Evolutionary conservation across 2,888 invertebrate species (phyloP), one percentile per base, ranked within the genome.

Genomic region (Micoletzkya japonica): DNA sequence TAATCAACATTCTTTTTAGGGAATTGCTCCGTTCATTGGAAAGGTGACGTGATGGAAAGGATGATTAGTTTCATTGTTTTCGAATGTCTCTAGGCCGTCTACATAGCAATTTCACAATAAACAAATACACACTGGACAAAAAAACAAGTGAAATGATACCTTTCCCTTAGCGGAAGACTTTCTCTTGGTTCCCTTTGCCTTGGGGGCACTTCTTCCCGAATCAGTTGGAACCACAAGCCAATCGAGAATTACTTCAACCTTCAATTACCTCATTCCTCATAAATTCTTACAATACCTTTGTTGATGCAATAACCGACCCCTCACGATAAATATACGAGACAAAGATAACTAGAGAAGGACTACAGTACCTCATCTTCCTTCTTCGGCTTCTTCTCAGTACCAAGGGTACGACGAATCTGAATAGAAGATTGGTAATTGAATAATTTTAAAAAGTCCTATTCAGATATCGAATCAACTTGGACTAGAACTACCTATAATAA

Each of bases 371-470:
- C 64, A 1, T 66, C 64, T 7, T 66, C 54, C 37, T 66, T 66
- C 37, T 17, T 14, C 10, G 36, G 37, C 3, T 1, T 26, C 14
- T n/a, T 17, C 2, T 4, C 36, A 14, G 54, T 24, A 32, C 64
- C 64, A 20, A 66, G 54, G n/a, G 54, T 26, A 20, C 64, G 54
- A 4, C 64, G 64, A 24, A 36, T n/a, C 64, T 66, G 37, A n/a
- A 57, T 28, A 30, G 10, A 26, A 7, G 30, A n/a, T 4, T 14
- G 26, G 6, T 30, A 14, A 57, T 30, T 57, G 7, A 17, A 57
- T 14, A 57, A n/a, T 32, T 7, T 57, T 32, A 17, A 14, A 61
- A 44, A 44, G n/a, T n/a, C 24, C 6, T 39, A 20, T 37, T 14
- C 4, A 26, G 6, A 57, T 32, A 17, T 4, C 6, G 30, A 2